A percentile compares a stretch with the other conserved stretches of the same genome.
These are phyloP conservation scores for Atopsyche davidsoni DNA, from an alignment of 1,140 invertebrate species.

Conservation along the genomic window DNA sequence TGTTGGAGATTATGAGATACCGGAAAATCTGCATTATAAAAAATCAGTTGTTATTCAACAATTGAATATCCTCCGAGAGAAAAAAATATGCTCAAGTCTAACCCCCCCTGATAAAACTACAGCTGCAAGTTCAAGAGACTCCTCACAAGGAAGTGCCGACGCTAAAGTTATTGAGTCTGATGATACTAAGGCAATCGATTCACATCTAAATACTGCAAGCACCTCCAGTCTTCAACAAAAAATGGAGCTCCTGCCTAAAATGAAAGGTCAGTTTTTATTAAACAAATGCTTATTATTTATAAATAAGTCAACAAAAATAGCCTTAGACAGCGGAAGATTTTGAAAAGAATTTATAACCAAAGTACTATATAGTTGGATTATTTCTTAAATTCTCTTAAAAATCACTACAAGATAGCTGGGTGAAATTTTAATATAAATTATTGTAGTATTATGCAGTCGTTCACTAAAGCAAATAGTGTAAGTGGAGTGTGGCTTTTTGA, in stretches of 20 bases:
- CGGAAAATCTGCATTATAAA: conserved; percentile 37
- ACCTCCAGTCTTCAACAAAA: neutral
- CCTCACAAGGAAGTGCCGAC: conserved; percentile 9
- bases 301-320: too few species aligned
- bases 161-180: conserved; percentile 3
- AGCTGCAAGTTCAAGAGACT: conserved; percentile 33
- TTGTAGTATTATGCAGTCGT: neutral
- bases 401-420: neutral
- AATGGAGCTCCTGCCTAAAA: neutral
- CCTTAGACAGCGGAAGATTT: too few species aligned
- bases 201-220: conserved; percentile 3
- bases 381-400: too few species aligned
- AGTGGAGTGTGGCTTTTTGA: too few species aligned
- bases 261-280: neutral
- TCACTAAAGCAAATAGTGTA: neutral
- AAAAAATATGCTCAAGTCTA: conserved; percentile 31
- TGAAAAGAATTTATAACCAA: too few species aligned
- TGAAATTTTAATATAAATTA: neutral
- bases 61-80: conserved; percentile 47
- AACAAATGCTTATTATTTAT: too few species aligned
- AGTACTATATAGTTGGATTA: too few species aligned
- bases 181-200: conserved; percentile 5
- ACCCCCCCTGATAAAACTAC: conserved; percentile 7
- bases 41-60: conserved; percentile 47
- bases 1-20: conserved; percentile 42